Evolutionary conservation across 2,888 invertebrate genomes (phyloP), one percentile per base, ranked within the genome.

Genomic region (Mesoligia furuncula): DNA sequence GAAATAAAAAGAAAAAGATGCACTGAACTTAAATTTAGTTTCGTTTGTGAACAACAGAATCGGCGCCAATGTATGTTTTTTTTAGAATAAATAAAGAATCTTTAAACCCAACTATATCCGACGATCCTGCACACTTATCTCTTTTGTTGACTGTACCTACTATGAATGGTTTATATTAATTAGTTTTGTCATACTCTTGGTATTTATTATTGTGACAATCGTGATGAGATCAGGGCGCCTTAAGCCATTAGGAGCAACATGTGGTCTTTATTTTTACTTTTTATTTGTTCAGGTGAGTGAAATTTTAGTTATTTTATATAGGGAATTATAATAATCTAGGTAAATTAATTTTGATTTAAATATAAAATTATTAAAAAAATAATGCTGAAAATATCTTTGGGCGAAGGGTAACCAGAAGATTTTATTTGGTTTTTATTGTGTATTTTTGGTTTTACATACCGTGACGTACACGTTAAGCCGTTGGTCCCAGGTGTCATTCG

Each of bases 241-340:
- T 24, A n/a, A 39, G n/a, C 6, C 7, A 7, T 15, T 20, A 3
- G 1, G 6, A 39, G 6, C 17, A 80, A 39, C 6, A 73, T 80
- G 78, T 42, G 39, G 73, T 73, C 7, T 51, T 73, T 42, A 0
- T 27, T 59, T 13, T n/a, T 78, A 31, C 15, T 81, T 39, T 20
- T 31, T 20, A 59, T 80, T 73, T 65, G 8, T 80, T 6, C 59
- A 0, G 78, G 78, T 78, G 31, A 78, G 78, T 77, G 7, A 17
- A 31, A 3, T 57, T 67, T 9, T 31, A 5, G 9, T 51, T 15
- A 31, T 11, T 6, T 9, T 20, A 66, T 1, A 66, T 42, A 17
- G 17, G 2, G 5, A 65, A 17, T 17, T 42, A 11, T 27, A n/a
- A 9, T 36, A 24, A 36, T 64, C 13, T 24, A 11, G 8, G 8